Evolutionary conservation across 2,113 vertebrate genomes (phyloP).

Genomic region (Hydropotes inermis): DNA sequence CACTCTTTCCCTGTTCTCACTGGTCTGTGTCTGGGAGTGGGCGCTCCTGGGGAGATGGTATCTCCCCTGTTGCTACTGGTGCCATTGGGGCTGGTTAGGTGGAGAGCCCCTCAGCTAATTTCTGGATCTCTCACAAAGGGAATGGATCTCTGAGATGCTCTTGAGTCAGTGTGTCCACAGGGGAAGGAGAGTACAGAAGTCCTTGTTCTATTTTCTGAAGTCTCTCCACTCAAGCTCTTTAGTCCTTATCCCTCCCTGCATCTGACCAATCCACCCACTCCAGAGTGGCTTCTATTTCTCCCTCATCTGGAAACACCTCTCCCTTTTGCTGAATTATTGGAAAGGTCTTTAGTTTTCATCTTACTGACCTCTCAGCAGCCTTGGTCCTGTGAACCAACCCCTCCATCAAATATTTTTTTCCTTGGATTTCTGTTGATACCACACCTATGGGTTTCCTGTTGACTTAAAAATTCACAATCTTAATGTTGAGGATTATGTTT

Average conservation of each 20-base stretch:
- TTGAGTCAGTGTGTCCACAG: too few species aligned
- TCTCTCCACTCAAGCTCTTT: background rate
- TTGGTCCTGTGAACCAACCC: background rate
- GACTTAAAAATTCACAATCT: background rate
- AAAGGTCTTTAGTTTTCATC: background rate
- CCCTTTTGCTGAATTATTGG: background rate
- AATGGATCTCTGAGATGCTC: background rate
- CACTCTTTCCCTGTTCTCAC: background rate
- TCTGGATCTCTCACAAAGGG: background rate
- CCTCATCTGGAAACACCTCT: background rate
- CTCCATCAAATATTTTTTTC: background rate
- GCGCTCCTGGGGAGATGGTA: background rate
- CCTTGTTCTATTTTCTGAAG: background rate
- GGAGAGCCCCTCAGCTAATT: background rate
- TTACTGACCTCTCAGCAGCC: background rate
- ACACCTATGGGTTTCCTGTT: background rate
- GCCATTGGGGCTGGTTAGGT: background rate
- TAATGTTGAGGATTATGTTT: background rate
- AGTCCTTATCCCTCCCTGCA: background rate
- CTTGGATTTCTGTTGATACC: background rate
- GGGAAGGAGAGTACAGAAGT: background rate
- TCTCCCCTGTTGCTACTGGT: background rate
- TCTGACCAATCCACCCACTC: rapidly evolving
- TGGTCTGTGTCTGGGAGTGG: rapidly evolving
- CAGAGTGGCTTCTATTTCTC: background rate